These are phyloP conservation scores for Phrixothrix hirtus DNA, from an alignment of 2,888 invertebrate genomes.

Conservation along the genomic window DNA sequence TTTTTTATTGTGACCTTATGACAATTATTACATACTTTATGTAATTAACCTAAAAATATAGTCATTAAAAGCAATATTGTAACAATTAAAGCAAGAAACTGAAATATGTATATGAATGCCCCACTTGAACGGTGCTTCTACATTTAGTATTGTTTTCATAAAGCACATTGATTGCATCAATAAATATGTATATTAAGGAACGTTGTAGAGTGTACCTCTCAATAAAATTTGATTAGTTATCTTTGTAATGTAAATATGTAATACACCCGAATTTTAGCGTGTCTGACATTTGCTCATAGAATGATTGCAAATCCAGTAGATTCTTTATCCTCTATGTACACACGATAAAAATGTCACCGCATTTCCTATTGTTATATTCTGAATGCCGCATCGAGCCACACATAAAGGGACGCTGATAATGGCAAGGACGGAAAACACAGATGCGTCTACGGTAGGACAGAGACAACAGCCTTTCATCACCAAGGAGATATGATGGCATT, in stretches of 20 bases:
- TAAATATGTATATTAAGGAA: background rate
- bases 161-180: background rate
- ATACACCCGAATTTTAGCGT: conserved; percentile 18
- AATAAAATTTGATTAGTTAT: too few relatives aligned
- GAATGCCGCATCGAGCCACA: conserved; percentile 51
- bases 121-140: too few relatives aligned
- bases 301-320: conserved; percentile 41
- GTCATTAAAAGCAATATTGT: too few relatives aligned
- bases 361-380: conserved; percentile 51
- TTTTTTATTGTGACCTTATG: too few relatives aligned
- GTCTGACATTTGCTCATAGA: conserved; percentile 44
- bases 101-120: too few relatives aligned
- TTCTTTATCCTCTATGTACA: conserved; percentile 51
- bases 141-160: too few relatives aligned
- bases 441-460: conserved; percentile 34
- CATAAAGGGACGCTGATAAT: conserved; percentile 51
- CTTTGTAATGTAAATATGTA: background rate
- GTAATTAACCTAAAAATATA: too few relatives aligned
- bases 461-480: conserved; percentile 47
- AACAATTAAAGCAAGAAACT: too few relatives aligned
- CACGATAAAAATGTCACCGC: conserved; percentile 53
- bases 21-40: too few relatives aligned
- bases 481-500: conserved; percentile 55
- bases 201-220: too few relatives aligned
- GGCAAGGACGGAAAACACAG: conserved; percentile 42